Evolutionary conservation across 30 jellyfish, hydroid and myxozoan genomes (phyloP), one percentile per base, ranked within the genome.

Genomic region (Chironex yamaguchii): DNA sequence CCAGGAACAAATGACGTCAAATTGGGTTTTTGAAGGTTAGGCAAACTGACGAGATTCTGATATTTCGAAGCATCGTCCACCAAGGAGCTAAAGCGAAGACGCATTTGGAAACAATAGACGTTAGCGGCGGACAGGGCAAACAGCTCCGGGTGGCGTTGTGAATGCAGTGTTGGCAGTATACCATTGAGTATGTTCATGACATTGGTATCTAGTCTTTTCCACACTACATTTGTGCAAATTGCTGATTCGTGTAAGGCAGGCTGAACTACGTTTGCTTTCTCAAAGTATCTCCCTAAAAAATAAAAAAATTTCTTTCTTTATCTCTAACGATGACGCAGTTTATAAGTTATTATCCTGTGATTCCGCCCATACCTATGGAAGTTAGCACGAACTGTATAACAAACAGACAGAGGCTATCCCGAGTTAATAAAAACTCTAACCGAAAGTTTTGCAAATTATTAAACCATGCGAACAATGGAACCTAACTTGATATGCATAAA

Each of bases 81-180:
- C 3, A 85, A 29, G 3, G 67, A 36, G 2, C 88, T 68, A 35
- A 85, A 36, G 30, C 49, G 34, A n/a, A 85, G 49, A 3, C 76
- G 81, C 72, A 71, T 54, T 2, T 72, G 82, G 34, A 85, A 71
- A 74, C 95, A 85, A 34, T 71, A 64, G 4, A 54, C 29, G 28
- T 36, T 49, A 0, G 21, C 29, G 1, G 85, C 24, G 0, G 85
- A 36, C 36, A 42, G 29, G 2, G 89, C 89, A 52, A 52, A 85
- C 53, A 6, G 76, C 27, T 89, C 95, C 23, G 24, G 26, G 34
- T 71, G 34, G 30, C 31, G 2, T 0, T 24, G 13, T 2, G 49
- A 33, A 25, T 21, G 17, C 13, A 17, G 58, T 6, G 52, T 31
- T 28, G 58, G 89, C 12, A 85, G 35, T 12, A 71, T 29, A 3